Conservation (phyloP, 2,113 vertebrate species). For the Narcine bancroftii region DNA sequence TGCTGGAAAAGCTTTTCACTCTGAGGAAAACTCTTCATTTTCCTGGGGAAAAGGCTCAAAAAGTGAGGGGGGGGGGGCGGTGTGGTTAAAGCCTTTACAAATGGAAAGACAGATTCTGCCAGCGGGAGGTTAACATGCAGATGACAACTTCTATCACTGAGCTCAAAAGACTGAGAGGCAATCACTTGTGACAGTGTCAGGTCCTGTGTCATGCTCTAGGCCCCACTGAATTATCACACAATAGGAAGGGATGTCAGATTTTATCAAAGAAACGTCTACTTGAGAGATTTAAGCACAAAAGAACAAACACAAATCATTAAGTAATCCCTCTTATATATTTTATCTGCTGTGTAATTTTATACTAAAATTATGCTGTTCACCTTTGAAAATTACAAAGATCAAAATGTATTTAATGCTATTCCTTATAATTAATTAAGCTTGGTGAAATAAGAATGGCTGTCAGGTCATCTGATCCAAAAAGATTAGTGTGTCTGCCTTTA, state of each 20-base stretch:
- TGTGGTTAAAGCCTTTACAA: conserved; percentile 51
- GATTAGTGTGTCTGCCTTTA: background rate
- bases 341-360: background rate
- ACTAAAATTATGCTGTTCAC: background rate
- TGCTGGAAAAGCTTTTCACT: conserved; percentile 44
- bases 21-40: conserved; percentile 38
- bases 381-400: conserved; percentile 1
- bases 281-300: conserved; percentile 38
- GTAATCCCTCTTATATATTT: background rate
- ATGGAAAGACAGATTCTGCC: conserved; percentile 44
- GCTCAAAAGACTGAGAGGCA: conserved; percentile 40
- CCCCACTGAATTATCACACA: conserved; percentile 44
- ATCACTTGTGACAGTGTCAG: conserved; percentile 46
- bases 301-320: conserved; percentile 21
- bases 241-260: conserved; percentile 42
- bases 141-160: conserved; percentile 49
- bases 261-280: conserved; percentile 43
- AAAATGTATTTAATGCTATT: background rate
- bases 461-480: background rate
- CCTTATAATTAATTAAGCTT: background rate
- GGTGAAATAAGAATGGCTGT: background rate
- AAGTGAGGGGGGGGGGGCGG: conserved; percentile 40
- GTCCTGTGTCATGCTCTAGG: conserved; percentile 45
- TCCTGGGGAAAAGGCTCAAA: conserved; percentile 38
- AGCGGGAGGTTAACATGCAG: conserved; percentile 52